Base-by-base conservation (phyloP, 1,140 invertebrate genomes). In the Lasioglossum albipes region DNA sequence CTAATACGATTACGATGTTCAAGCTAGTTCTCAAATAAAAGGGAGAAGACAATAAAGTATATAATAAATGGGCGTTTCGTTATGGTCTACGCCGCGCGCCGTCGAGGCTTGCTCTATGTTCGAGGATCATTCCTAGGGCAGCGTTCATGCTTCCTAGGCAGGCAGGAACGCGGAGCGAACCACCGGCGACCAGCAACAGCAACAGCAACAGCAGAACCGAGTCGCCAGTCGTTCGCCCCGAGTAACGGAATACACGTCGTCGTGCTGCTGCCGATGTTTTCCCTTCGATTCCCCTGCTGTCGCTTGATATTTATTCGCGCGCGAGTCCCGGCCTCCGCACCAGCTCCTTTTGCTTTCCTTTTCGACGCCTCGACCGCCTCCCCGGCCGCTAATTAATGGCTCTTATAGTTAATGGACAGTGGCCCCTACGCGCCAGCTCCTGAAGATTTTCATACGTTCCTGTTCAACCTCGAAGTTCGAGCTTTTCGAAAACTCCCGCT, bases 181-280 rank as follows among this genome's bases (percentile, higher is more conserved):
- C 71, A 66, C 36, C 74, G 9, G 72, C 52, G 52, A 27, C 16
- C 73, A 7, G 31, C 71, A 22, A 79, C 54, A 59, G 20, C 6
- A 59, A 20, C 59, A 7, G 45, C 72, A n/a, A 27, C 70, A 42
- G 77, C 54, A 59, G 20, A 22, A 59, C 22, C 59, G 59, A 61
- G 59, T 61, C 20, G 57, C 54, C 70, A 79, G 84, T 79, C 83
- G 79, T 85, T 85, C 84, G 83, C 78, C 70, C 65, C 80, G 81
- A 84, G 79, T 87, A 87, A 87, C 85, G 85, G 85, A 87, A 86
- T 84, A 81, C 85, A 80, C 81, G 75, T 83, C 80, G 75, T 75
- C 75, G 45, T 2, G n/a, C 22, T 20, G 70, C 6, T 12, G 45
- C 7, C 77, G 72, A 86, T 86, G 75, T 84, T 87, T 86, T 86